Conservation (phyloP, 1,140 invertebrate genomes). For the Acromyrmex heyeri region DNA sequence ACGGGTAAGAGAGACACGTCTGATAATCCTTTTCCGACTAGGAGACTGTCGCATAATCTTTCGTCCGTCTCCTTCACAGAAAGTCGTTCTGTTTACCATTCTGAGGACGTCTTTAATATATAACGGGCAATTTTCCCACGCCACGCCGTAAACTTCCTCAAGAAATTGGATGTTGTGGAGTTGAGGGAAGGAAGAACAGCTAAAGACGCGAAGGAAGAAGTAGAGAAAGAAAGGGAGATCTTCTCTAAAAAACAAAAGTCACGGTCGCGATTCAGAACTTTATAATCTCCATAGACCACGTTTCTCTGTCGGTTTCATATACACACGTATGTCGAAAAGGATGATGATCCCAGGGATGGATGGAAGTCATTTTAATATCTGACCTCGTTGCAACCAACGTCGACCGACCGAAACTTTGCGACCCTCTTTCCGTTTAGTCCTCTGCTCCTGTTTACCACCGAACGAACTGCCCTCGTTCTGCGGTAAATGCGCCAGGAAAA, state of each 20-base stretch:
- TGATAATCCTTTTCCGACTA: slow-evolving; percentile 71
- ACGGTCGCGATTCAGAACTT: slow-evolving; percentile 31
- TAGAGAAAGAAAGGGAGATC: not conserved
- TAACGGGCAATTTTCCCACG: slow-evolving; percentile 77
- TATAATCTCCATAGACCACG: slow-evolving; percentile 43
- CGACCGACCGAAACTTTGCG: slow-evolving; percentile 60
- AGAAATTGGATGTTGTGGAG: slow-evolving; percentile 74
- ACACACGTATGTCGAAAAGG: slow-evolving; percentile 28
- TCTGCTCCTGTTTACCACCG: slow-evolving; percentile 46
- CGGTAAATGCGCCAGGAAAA: slow-evolving; percentile 51
- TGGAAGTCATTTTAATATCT: slow-evolving; percentile 69
- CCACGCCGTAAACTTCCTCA: slow-evolving; percentile 74
- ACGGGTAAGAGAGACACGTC: slow-evolving; percentile 48
- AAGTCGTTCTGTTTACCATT: slow-evolving; percentile 78
- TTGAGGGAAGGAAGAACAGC: slow-evolving; percentile 20
- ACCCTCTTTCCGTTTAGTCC: not conserved
- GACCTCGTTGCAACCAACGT: slow-evolving; percentile 59
- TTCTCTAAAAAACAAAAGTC: slow-evolving; percentile 55
- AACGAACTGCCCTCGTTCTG: slow-evolving; percentile 11
- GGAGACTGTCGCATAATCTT: slow-evolving; percentile 71
- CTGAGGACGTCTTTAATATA: slow-evolving; percentile 78
- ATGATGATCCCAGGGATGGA: not conserved
- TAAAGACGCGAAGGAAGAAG: not conserved
- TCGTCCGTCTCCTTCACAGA: slow-evolving; percentile 31
- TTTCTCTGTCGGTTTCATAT: slow-evolving; percentile 44